Evolutionary conservation across 2,113 vertebrate genomes (phyloP).

Genomic region (Pomatostomus ruficeps): DNA sequence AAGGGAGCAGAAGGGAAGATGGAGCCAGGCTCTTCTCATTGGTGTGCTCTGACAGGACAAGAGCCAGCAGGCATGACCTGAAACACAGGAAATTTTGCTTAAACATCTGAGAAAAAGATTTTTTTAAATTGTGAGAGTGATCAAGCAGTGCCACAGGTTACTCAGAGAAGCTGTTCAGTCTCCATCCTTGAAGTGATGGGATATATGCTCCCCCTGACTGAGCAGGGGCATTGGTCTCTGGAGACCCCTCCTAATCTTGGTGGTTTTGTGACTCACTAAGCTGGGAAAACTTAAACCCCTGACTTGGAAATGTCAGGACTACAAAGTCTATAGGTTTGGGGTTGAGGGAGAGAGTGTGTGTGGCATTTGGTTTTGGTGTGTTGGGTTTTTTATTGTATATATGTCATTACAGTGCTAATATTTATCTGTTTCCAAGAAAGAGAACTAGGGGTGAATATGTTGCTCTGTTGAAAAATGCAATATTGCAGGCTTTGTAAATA

Average conservation of each 20-base stretch:
- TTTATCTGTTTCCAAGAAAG: neutral
- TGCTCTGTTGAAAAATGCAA: neutral
- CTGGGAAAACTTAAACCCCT: neutral
- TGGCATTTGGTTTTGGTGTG: neutral
- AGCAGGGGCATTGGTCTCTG: neutral
- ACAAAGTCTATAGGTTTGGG: neutral
- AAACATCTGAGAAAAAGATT: neutral
- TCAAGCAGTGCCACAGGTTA: neutral
- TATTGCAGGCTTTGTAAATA: neutral
- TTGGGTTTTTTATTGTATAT: neutral
- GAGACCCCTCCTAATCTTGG: neutral
- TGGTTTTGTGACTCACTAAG: neutral
- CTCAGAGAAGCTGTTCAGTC: neutral
- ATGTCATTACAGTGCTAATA: neutral
- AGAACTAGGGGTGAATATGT: neutral
- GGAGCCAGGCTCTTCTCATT: neutral
- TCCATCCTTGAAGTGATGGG: neutral
- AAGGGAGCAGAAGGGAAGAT: neutral
- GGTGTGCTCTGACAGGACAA: neutral
- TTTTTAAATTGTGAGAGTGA: neutral
- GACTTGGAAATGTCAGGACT: neutral
- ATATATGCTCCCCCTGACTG: neutral
- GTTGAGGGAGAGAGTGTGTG: neutral
- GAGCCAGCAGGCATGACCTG: neutral
- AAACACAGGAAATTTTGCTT: neutral